Percentiles rank a stretch among this genome's conserved stretches.
Evolutionary conservation across 2,113 vertebrate species (phyloP).

Genomic region (Otocyon megalotis): DNA sequence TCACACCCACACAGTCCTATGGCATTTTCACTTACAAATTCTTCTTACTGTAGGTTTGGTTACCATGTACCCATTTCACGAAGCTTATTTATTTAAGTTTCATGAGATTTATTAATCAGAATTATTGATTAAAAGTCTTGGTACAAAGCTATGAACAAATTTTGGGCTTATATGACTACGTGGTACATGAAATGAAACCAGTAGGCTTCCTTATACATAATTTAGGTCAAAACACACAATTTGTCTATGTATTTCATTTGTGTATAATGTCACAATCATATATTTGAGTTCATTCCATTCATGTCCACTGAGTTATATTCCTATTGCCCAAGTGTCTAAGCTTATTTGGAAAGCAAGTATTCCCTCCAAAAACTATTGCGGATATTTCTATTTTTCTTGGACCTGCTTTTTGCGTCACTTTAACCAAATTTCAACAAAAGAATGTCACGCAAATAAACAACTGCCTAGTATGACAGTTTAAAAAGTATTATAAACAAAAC

Average conservation of each 20-base stretch:
- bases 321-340: background rate
- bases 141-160: background rate
- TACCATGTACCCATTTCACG: background rate
- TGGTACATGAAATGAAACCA: background rate
- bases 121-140: constrained; percentile 13
- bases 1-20: background rate
- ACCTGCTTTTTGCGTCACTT: background rate
- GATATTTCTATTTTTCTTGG: background rate
- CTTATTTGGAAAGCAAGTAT: background rate
- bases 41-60: background rate
- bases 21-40: background rate
- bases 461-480: background rate
- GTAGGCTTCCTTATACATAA: background rate
- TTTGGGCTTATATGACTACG: background rate
- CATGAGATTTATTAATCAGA: constrained; percentile 48
- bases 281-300: background rate
- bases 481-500: background rate
- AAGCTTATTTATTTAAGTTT: constrained; percentile 52
- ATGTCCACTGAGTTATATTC: background rate
- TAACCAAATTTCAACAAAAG: background rate
- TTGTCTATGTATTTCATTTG: background rate
- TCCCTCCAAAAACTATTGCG: background rate
- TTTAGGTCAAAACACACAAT: background rate
- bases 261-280: background rate
- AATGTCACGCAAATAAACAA: background rate